phyloP scores from a whole-genome alignment of 1,140 invertebrate species.

The Metaphire vulgaris region DNA sequence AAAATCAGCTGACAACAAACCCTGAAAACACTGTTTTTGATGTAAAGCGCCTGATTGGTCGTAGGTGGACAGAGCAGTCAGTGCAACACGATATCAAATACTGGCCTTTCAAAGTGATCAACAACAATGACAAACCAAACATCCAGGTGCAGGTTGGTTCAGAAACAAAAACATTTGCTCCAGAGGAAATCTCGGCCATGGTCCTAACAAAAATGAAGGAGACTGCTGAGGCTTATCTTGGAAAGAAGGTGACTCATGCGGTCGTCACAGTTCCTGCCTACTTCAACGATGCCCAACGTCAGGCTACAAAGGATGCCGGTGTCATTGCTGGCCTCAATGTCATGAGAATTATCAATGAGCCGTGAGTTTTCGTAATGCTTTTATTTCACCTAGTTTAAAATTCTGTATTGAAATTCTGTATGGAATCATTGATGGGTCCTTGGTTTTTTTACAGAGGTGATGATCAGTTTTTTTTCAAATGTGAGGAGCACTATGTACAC shows the following conservation, averaged over 20 bases:
- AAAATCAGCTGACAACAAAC: conserved; percentile 95
- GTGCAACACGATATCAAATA: conserved; percentile 91
- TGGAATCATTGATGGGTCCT: no score
- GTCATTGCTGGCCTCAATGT: conserved; percentile 82
- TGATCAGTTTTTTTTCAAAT: no score
- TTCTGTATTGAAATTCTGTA: no score
- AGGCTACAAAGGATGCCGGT: conserved; percentile 82
- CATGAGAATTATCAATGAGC: conserved; percentile 99
- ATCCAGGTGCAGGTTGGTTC: conserved; percentile 60
- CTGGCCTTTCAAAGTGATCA: conserved; percentile 69
- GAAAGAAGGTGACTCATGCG: conserved; percentile 90
- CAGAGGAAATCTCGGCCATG: conserved; percentile 98
- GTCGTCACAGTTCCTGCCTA: conserved; percentile 98
- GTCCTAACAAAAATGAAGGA: no score
- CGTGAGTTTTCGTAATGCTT: conserved; percentile 51
- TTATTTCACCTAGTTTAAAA: no score
- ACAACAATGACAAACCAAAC: conserved; percentile 75
- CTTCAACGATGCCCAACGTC: conserved; percentile 96
- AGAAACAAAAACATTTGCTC: conserved; percentile 69
- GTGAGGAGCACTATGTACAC: no score
- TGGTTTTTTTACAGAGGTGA: no score
- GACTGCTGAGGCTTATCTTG: conserved; percentile 92
- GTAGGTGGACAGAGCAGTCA: conserved; percentile 79
- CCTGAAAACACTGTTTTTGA: conserved; percentile 96
- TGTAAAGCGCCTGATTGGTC: conserved; percentile 90